Evolutionary conservation across 2,113 vertebrate species (phyloP).

Genomic region (Prunella fulvescens): DNA sequence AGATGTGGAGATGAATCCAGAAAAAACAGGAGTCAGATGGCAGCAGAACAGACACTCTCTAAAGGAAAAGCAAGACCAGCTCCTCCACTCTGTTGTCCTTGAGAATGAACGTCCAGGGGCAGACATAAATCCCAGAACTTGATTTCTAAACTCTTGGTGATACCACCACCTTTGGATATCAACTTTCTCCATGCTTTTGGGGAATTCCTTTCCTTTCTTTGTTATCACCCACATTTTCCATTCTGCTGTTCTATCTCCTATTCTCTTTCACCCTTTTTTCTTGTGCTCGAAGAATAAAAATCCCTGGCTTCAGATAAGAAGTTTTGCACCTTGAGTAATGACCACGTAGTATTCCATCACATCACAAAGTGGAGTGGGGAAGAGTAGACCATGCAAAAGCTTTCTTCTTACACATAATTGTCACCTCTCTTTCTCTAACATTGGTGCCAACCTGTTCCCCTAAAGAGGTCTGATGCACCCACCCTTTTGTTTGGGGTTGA

Average conservation of each 20-base stretch:
- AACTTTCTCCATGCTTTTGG: not conserved
- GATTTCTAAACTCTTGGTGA: not conserved
- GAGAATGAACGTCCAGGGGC: not conserved
- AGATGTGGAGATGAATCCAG: not conserved
- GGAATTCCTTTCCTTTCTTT: not conserved
- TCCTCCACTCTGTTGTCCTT: not conserved
- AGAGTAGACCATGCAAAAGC: fast-evolving
- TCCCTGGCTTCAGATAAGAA: not conserved
- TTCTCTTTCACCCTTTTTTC: not conserved
- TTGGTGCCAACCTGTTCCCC: not conserved
- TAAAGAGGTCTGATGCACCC: not conserved
- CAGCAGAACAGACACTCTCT: not conserved
- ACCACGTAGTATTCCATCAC: fast-evolving
- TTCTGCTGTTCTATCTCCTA: not conserved
- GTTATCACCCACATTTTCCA: not conserved
- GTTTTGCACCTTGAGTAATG: not conserved
- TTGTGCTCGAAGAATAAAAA: not conserved
- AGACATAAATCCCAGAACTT: not conserved
- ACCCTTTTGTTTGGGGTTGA: not conserved
- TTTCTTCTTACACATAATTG: not conserved
- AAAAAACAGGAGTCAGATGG: fast-evolving
- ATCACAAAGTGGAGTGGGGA: not conserved
- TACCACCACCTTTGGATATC: not conserved
- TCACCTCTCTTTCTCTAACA: fast-evolving
- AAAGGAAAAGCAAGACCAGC: not conserved